Evolutionary conservation across 2,888 invertebrate species (phyloP), one percentile per base, ranked within the genome.

Genomic region (Yponomeuta plumbellus): DNA sequence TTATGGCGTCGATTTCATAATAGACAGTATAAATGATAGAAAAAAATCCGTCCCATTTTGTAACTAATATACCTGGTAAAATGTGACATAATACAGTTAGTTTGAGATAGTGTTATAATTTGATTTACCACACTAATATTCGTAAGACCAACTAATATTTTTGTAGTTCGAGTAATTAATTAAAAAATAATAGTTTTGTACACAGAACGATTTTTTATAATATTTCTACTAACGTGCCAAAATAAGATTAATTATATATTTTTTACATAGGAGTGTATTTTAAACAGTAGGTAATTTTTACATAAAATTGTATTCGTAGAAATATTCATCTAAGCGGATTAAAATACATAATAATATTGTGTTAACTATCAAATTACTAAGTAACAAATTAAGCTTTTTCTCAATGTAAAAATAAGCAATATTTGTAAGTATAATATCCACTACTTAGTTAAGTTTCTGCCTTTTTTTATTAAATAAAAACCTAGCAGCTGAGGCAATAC

Each of bases 401-500:
- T 57, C 21, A 17, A 17, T 52, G 44, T 52, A 52, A 52, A 52
- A 52, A 52, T 52, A 52, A 52, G 11, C 1, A 1, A 22, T 59
- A 59, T 11, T 59, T 59, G 59, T 59, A 22, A 59, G 44, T 52
- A 52, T 17, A 6, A 20, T 21, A 6, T 4, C 21, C 3, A 52
- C 5, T 52, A 4, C 17, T 52, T 52, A 52, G 5, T 13, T 52
- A 4, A 52, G 44, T 17, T 52, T 17, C 17, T 17, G 44, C 5
- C 13, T 17, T 52, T 44, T 17, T 52, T 59, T 59, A 59, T 23
- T 59, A 22, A 52, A 52, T 52, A 67, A 68, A 79, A 74, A 81
- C 88, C 87, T 90, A 89, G 88, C 89, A 83, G 77, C 73, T 68
- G 75, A 83, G 89, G 89, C 89, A 90, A 88, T 83, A 73, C 66